phyloP scores from a whole-genome alignment of 2,888 invertebrate species.

The Pseudanteris insignis region DNA sequence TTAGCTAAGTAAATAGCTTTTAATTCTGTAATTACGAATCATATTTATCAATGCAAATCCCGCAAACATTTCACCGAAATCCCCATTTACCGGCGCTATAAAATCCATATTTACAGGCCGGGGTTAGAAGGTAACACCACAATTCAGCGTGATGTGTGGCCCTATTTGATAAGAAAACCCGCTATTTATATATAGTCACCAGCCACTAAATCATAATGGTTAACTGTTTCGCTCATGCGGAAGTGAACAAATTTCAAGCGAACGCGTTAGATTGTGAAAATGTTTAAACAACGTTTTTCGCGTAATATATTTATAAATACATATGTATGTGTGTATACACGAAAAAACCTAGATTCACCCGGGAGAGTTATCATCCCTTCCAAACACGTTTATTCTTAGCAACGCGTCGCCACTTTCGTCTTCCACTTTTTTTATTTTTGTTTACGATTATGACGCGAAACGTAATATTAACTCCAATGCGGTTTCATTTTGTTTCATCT shows the following conservation, averaged over 20 bases:
- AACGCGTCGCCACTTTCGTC: constrained; percentile 10
- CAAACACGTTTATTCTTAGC: constrained; percentile 14
- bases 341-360: no score
- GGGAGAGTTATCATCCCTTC: constrained; percentile 14
- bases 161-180: constrained; percentile 12
- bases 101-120: constrained; percentile 10
- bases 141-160: constrained; percentile 14
- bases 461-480: constrained; percentile 12
- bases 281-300: constrained; percentile 1
- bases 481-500: constrained; percentile 13
- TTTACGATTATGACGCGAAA: constrained; percentile 22
- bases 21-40: no score
- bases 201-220: constrained; percentile 6
- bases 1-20: no score
- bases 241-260: neutral
- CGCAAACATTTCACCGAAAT: no score
- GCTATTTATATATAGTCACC: neutral
- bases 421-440: constrained; percentile 24
- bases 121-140: constrained; percentile 14
- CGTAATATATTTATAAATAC: neutral
- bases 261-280: constrained; percentile 7
- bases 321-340: no score
- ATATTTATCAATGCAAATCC: no score
- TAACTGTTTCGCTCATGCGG: constrained; percentile 1
- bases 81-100: no score